Conservation (phyloP, 2,888 invertebrate species). For the Zygaena filipendulae region DNA sequence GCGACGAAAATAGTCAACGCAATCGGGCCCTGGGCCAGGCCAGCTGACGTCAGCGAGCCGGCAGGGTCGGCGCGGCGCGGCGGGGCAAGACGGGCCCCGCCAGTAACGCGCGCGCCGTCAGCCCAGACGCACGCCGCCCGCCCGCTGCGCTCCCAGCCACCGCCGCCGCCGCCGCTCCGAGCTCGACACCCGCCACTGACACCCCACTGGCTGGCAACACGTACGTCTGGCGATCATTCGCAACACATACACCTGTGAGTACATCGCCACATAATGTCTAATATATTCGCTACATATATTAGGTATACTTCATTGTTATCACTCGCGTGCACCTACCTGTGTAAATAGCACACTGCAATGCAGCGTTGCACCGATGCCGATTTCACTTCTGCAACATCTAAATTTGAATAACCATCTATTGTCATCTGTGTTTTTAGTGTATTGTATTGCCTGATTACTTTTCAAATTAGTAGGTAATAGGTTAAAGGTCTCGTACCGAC, state of each 20-base stretch:
- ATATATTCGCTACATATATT: no score
- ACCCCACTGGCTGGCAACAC: slow-evolving; percentile 20
- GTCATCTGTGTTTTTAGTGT: slow-evolving; percentile 13
- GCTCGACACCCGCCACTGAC: slow-evolving; percentile 22
- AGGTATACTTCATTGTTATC: background rate
- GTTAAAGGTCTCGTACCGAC: slow-evolving; percentile 35
- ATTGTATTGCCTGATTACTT: slow-evolving; percentile 15
- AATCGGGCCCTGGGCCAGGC: slow-evolving; percentile 66
- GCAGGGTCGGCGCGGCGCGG: slow-evolving; percentile 48
- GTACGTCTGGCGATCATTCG: slow-evolving; percentile 23
- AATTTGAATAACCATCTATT: background rate
- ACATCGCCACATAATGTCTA: slow-evolving; percentile 21
- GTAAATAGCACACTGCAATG: slow-evolving; percentile 34
- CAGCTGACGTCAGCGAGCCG: slow-evolving; percentile 64
- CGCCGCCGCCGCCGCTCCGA: slow-evolving; percentile 21
- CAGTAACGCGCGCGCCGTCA: slow-evolving; percentile 67
- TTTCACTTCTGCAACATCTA: slow-evolving; percentile 38
- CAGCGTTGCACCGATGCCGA: slow-evolving; percentile 42
- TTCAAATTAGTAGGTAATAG: slow-evolving; percentile 18
- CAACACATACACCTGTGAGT: slow-evolving; percentile 31
- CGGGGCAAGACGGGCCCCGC: slow-evolving; percentile 69
- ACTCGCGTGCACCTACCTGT: slow-evolving; percentile 9
- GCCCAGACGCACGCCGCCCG: slow-evolving; percentile 53
- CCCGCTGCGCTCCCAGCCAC: slow-evolving; percentile 25
- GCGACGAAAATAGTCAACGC: slow-evolving; percentile 59